Base-by-base conservation (phyloP, 2,888 invertebrate genomes). In the Mongoloraphidia duomilia region DNA sequence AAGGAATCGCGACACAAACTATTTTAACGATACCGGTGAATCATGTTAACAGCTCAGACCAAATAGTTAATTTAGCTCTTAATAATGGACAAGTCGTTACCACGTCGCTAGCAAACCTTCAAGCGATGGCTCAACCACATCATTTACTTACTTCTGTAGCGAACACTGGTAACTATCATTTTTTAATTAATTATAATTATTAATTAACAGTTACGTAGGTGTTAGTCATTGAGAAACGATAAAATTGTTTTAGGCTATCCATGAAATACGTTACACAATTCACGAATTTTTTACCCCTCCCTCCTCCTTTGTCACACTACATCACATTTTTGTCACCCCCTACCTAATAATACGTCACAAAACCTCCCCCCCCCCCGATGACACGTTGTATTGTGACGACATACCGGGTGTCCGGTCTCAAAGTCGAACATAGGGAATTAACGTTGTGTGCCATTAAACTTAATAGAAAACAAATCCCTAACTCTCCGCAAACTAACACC, bases 1-100 rank as follows among this genome's bases (percentile, higher is more conserved):
- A 92, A 79, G 92, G 93, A 58, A 84, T 94, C 65, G 91, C 92
- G 48, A 88, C 93, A 46, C 95, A 95, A 72, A 94, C 94, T 61
- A 92, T 95, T 64, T 75, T 95, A 59, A 93, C 94, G 56, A 94
- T 95, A 65, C 94, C 94, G 49, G 89, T 94, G 52, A 89, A 85
- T 70, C 87, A 89, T 71, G 85, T 89, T 56, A 87, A 86, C 71
- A 68, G 68, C 57, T 71, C 71, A 58, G 76, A 77, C 62, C 77
- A 77, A 62, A 83, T 84, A 79, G 83, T 84, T 34, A 84, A 89
- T 65, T 69, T 89, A 60, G 85, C 87, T 6, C 74, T 88, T 54
- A 85, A 83, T 66, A 89, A 87, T 66, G 88, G 88, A 34, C 89
- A 89, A 71, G 84, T 89, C 41, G 82, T 89, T 17, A 85, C 87